A percentile compares a stretch with the other conserved stretches of the same genome.
Conservation (phyloP, 2,113 vertebrate species). For the Dermatemys mawii region DNA sequence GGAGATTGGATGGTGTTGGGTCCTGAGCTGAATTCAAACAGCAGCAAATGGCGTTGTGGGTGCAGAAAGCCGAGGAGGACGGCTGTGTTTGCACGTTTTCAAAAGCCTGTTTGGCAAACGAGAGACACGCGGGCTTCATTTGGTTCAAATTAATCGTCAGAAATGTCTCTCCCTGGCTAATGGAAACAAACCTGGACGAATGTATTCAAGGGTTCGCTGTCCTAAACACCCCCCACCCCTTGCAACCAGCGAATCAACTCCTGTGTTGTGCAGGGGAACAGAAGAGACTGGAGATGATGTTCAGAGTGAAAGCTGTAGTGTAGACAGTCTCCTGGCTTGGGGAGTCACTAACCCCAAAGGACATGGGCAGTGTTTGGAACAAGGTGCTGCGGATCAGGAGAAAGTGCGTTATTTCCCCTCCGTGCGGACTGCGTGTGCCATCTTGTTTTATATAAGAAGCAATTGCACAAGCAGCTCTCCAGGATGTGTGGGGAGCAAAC, state of each 20-base stretch:
- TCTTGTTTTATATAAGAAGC: background rate
- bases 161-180: background rate
- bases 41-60: background rate
- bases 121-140: conserved; percentile 31
- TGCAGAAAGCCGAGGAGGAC: background rate
- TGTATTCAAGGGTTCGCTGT: background rate
- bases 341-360: background rate
- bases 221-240: background rate
- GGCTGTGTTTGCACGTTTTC: conserved; percentile 52
- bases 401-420: too few relatives aligned
- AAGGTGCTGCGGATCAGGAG: background rate
- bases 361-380: background rate
- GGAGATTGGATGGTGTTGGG: background rate
- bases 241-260: background rate
- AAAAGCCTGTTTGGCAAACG: conserved; percentile 64
- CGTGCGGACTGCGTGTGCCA: background rate
- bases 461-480: background rate
- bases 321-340: background rate
- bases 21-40: background rate
- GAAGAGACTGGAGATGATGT: background rate
- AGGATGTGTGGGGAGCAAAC: background rate
- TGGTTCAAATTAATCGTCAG: conserved; percentile 32
- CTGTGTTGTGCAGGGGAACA: background rate
- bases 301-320: background rate
- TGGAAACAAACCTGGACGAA: background rate